These are phyloP conservation scores for Manduca sexta DNA, from an alignment of 1,140 invertebrate species.

Conservation along the genomic window DNA sequence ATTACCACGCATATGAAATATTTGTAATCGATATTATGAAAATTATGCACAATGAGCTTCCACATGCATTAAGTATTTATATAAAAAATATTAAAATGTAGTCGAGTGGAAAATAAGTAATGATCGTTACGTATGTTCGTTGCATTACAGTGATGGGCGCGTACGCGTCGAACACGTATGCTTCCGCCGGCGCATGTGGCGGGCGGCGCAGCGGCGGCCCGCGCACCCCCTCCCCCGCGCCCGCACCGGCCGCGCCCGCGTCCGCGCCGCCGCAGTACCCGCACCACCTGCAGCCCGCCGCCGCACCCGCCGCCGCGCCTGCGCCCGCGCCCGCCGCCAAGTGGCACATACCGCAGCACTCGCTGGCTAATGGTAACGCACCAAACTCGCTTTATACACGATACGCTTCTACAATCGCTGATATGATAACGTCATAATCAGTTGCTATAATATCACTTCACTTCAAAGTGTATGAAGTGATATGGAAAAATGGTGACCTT, in stretches of 20 bases:
- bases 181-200: constrained; percentile 26
- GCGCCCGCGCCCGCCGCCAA: constrained; percentile 58
- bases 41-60: too few species aligned
- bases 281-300: constrained; percentile 4
- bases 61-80: too few species aligned
- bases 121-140: too few species aligned
- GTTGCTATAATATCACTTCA: too few species aligned
- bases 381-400: neutral
- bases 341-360: constrained; percentile 80
- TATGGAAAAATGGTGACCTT: too few species aligned
- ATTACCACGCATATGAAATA: too few species aligned
- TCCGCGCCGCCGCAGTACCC: constrained; percentile 12
- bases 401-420: too few species aligned
- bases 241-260: constrained; percentile 18
- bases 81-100: too few species aligned
- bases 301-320: constrained; percentile 5
- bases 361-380: constrained; percentile 53
- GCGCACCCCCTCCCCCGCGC: constrained; percentile 31
- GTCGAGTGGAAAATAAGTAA: too few species aligned
- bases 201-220: constrained; percentile 37
- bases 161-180: constrained; percentile 28
- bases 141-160: constrained; percentile 44
- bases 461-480: too few species aligned
- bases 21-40: too few species aligned
- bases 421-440: neutral